Evolutionary conservation across 37 sponge, comb jelly and placozoan species (phyloP), one percentile per base, ranked within the genome.

Genomic region (Bolinopsis microptera): DNA sequence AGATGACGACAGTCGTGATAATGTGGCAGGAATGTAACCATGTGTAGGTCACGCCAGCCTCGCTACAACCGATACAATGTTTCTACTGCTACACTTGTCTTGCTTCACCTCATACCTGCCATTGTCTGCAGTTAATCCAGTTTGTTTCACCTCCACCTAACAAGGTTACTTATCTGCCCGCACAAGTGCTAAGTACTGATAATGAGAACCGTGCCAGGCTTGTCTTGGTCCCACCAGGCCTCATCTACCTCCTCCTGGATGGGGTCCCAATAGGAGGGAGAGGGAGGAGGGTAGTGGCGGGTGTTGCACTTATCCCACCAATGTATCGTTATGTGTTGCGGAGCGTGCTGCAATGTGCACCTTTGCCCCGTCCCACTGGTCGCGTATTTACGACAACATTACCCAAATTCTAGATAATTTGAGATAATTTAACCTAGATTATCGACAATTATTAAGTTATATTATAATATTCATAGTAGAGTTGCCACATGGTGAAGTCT

Each of bases 361-460:
- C 61, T 13, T 13, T 13, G n/a, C 13, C 61, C 61, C 61, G 61
- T 48, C 61, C 61, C 61, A 48, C 61, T 13, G 61, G 9, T 13
- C 74, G 2, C 74, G 30, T 28, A 70, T 70, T 70, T 70, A 22
- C 74, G 5, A n/a, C 74, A 13, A 70, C 74, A 70, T 70, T 70
- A 22, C 30, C 74, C 25, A 26, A 70, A 70, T 70, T 70, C 74
- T 26, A n/a, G 25, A 28, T 70, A 70, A 70, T 70, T 70, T 70
- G 26, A 70, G 74, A 70, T 70, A 70, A 70, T 70, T 70, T 26
- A n/a, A 48, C 25, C 74, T 26, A 22, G 21, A 70, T 70, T 70
- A 70, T 70, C 74, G 74, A 26, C 30, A 70, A 70, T 70, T 70
- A 70, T 70, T 70, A 70, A 70, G 74, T 70, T 28, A 70, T 70